A percentile compares a stretch with the other conserved stretches of the same genome.
These are phyloP conservation scores for Xiphias gladius DNA, from an alignment of 2,113 vertebrate genomes.

Conservation along the genomic window DNA sequence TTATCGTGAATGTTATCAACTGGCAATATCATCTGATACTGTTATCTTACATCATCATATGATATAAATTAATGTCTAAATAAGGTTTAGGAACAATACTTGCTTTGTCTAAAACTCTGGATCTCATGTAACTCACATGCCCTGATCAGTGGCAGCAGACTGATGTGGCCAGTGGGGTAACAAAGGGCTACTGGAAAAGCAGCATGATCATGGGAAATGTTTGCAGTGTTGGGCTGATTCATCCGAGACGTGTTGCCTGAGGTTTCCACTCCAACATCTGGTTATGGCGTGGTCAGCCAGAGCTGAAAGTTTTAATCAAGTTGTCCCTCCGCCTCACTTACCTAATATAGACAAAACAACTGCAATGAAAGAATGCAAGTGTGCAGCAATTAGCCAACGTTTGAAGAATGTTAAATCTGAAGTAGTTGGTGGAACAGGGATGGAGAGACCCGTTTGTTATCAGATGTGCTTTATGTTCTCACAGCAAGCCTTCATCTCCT, in stretches of 20 bases:
- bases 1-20: slow-evolving; percentile 8
- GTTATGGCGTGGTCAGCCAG: slow-evolving; percentile 51
- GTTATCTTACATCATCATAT: slow-evolving; percentile 37
- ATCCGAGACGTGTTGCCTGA: slow-evolving; percentile 57
- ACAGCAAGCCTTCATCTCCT: neutral
- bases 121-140: slow-evolving; percentile 46
- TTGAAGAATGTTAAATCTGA: slow-evolving; percentile 32
- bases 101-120: slow-evolving; percentile 35
- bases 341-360: slow-evolving; percentile 76
- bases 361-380: slow-evolving; percentile 13
- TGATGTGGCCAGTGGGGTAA: slow-evolving; percentile 27
- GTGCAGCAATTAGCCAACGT: slow-evolving; percentile 26
- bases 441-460: slow-evolving; percentile 17
- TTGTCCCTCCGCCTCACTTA: slow-evolving; percentile 34
- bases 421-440: slow-evolving; percentile 7
- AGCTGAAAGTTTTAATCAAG: slow-evolving; percentile 56
- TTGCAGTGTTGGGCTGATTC: slow-evolving; percentile 62
- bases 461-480: slow-evolving; percentile 30
- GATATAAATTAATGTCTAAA: slow-evolving; percentile 21
- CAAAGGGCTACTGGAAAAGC: slow-evolving; percentile 54
- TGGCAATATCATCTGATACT: slow-evolving; percentile 9
- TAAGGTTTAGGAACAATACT: slow-evolving; percentile 38
- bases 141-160: slow-evolving; percentile 26
- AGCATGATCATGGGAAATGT: slow-evolving; percentile 69
- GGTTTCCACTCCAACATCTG: slow-evolving; percentile 74